Conservation (phyloP, 2,113 vertebrate genomes). For the Nibea albiflora region DNA sequence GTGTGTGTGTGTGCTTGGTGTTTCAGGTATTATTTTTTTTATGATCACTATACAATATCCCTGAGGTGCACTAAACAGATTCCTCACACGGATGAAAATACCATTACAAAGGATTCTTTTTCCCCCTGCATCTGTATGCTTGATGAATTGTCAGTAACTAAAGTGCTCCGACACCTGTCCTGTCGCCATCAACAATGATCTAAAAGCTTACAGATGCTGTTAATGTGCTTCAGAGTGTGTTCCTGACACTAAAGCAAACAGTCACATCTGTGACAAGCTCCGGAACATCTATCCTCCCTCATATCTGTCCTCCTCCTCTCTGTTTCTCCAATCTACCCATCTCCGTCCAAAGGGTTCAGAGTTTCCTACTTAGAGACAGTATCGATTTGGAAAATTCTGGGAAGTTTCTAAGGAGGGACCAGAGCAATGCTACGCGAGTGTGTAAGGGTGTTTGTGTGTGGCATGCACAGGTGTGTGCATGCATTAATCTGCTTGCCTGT, state of each 20-base stretch:
- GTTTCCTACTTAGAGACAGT: constrained; percentile 43
- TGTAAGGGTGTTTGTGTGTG: background rate
- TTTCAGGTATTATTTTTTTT: constrained; percentile 3
- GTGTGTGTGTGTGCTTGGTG: background rate
- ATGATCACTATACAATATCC: background rate
- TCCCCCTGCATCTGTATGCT: constrained; percentile 1
- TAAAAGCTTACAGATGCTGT: background rate
- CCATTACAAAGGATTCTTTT: constrained; percentile 10
- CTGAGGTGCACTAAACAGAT: constrained; percentile 10
- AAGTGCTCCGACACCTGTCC: background rate
- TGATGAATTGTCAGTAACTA: constrained; percentile 4
- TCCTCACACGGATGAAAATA: constrained; percentile 32
- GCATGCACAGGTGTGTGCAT: background rate
- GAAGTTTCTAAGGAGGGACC: constrained; percentile 13
- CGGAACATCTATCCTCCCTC: background rate
- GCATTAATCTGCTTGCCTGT: background rate
- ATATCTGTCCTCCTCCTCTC: constrained; percentile 4
- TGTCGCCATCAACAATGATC: background rate
- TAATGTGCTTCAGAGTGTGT: background rate
- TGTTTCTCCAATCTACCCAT: constrained; percentile 30
- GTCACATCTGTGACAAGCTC: constrained; percentile 4
- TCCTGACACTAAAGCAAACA: constrained; percentile 36
- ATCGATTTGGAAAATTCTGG: constrained; percentile 25
- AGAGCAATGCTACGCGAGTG: background rate
- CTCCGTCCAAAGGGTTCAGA: constrained; percentile 38